A percentile compares a stretch with the other conserved stretches of the same genome.
These are phyloP conservation scores for Pheosia tremula DNA, from an alignment of 2,888 invertebrate species.

Conservation along the genomic window DNA sequence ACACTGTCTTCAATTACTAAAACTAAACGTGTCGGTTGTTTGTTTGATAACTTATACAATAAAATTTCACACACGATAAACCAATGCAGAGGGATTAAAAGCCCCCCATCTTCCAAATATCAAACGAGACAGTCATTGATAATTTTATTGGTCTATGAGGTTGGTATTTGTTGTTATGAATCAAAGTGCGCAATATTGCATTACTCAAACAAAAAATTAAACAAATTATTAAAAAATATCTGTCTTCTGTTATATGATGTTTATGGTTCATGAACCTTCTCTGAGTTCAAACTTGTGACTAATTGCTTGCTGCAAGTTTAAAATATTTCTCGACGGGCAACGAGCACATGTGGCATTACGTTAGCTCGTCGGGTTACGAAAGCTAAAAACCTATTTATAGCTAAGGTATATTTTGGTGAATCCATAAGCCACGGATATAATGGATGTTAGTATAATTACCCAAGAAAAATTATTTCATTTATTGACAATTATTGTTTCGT, in stretches of 20 bases:
- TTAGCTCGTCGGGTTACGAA: constrained; percentile 33
- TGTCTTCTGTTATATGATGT: neutral
- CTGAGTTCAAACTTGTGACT: constrained; percentile 39
- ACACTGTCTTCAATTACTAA: neutral
- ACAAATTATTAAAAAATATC: neutral
- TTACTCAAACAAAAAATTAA: neutral
- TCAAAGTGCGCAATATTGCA: neutral
- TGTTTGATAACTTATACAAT: constrained; percentile 43
- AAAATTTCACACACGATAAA: constrained; percentile 32
- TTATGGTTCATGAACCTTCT: constrained; percentile 17
- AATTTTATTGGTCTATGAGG: constrained; percentile 33
- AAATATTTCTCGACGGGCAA: constrained; percentile 36
- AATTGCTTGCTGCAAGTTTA: constrained; percentile 42
- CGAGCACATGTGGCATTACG: constrained; percentile 28
- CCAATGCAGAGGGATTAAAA: constrained; percentile 46
- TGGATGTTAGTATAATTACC: neutral
- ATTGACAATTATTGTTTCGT: neutral
- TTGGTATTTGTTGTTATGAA: neutral
- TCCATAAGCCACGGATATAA: neutral
- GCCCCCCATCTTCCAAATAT: constrained; percentile 35
- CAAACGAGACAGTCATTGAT: constrained; percentile 47
- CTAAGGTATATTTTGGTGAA: neutral
- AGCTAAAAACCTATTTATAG: constrained; percentile 5
- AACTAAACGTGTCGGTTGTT: constrained; percentile 12
- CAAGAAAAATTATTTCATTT: neutral